A percentile compares a stretch with the other conserved stretches of the same genome.
Conservation (phyloP, 2,888 invertebrate genomes). For the Morpho deidamia region DNA sequence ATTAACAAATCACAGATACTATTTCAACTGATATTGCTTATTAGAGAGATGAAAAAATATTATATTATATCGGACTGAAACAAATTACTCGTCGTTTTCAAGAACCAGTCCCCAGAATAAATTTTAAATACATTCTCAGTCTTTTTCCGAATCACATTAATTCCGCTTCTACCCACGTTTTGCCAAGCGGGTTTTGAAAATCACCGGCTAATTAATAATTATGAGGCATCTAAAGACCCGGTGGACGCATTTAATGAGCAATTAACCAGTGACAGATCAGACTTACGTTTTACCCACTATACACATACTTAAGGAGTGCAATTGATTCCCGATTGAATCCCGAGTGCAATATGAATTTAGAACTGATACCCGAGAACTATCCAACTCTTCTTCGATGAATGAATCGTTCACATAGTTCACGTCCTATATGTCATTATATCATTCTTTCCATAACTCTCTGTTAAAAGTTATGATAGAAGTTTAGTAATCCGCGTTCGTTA, state of each 20-base stretch:
- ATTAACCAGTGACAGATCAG: slow-evolving; percentile 17
- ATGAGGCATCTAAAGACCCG: slow-evolving; percentile 54
- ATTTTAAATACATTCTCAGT: slow-evolving; percentile 34
- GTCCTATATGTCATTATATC: no score
- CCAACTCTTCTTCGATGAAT: no score
- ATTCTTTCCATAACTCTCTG: no score
- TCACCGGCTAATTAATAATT: slow-evolving; percentile 55
- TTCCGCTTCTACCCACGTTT: slow-evolving; percentile 26
- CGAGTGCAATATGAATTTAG: no score
- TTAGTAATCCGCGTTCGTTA: no score
- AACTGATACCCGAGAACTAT: no score
- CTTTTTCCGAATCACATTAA: slow-evolving; percentile 40
- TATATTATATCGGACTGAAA: slow-evolving; percentile 3
- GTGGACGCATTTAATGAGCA: slow-evolving; percentile 41
- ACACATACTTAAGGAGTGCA: no score
- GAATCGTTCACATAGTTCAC: no score
- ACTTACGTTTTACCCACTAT: no score
- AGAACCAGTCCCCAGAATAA: slow-evolving; percentile 3
- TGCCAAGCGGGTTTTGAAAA: slow-evolving; percentile 38
- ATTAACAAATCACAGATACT: not conserved
- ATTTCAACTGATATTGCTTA: not conserved
- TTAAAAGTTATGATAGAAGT: no score
- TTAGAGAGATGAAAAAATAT: not conserved
- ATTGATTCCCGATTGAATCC: no score
- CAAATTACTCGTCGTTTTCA: slow-evolving; percentile 3